Base-by-base conservation (phyloP, 2,888 invertebrate species). In the Pseudolycoriella hygida region DNA sequence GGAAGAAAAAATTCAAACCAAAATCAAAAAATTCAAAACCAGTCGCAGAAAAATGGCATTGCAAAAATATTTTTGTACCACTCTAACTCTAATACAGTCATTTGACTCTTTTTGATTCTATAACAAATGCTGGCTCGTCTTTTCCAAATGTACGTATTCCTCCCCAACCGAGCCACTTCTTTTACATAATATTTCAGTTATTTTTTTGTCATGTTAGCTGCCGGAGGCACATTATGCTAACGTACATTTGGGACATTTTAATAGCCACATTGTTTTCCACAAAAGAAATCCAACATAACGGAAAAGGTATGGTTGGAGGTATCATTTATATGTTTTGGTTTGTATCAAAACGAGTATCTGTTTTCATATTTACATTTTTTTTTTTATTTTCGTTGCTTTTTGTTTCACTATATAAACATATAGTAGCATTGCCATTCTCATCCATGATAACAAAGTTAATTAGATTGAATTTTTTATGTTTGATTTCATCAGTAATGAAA, bases 151-250 rank as follows among this genome's bases (percentile, higher is more conserved):
- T 25, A 8, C 25, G 25, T 4, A 25, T 25, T 25, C 25, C 25
- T 25, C 25, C 25, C 25, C 25, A 25, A 25, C 25, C 25, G 25
- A 25, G 25, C 25, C 25, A 34, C n/a, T 34, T 34, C 34, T 34
- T 34, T 34, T 34, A 34, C 34, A 34, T 34, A 34, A 34, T 34
- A 34, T 34, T 34, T 34, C 34, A 34, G 34, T 34, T 34, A 34
- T 34, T 34, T 34, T 34, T 34, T 34, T 34, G 34, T 34, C 34
- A 34, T 34, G 34, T 34, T 34, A 34, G 34, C 34, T 34, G 34
- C 34, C 34, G 34, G n/a, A 34, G 34, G 34, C 34, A 34, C 15
- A 34, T 34, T 34, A 34, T 34, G 34, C 34, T 34, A 34, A 34
- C 34, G 34, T 34, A 34, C 34, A 34, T 34, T 34, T 34, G 34